Evolutionary conservation across 2,797 vertebrate genomes (phyloP).

Genomic region (Masticophis lateralis): DNA sequence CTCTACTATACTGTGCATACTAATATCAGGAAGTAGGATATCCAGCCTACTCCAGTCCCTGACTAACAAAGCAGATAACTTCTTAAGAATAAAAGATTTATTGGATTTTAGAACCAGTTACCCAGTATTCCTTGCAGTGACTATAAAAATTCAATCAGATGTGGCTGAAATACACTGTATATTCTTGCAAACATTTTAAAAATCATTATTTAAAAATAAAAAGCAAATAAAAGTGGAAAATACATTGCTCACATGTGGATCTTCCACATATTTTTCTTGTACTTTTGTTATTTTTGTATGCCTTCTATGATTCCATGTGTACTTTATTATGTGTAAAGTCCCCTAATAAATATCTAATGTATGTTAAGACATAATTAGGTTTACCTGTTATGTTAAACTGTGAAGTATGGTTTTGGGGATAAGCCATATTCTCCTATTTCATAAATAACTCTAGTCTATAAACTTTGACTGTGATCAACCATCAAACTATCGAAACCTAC

Average conservation of each 20-base stretch:
- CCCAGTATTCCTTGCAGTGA: neutral
- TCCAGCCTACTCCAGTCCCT: neutral
- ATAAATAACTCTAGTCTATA: neutral
- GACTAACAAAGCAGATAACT: neutral
- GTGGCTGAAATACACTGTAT: neutral
- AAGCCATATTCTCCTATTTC: neutral
- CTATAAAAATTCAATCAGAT: neutral
- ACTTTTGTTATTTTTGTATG: neutral
- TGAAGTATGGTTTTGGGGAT: neutral
- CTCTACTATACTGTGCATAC: neutral
- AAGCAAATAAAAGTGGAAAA: neutral
- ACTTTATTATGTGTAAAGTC: neutral
- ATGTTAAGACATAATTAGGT: neutral
- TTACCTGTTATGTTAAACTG: neutral
- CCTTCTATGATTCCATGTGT: neutral
- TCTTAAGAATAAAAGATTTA: neutral
- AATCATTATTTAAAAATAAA: neutral
- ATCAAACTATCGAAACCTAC: neutral
- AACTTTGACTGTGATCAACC: neutral
- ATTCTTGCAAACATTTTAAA: neutral
- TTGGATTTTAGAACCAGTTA: neutral
- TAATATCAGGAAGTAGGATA: neutral
- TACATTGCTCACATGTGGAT: neutral
- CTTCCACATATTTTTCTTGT: neutral
- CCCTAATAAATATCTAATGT: neutral